Evolutionary conservation across 1,140 invertebrate genomes (phyloP).

Genomic region (Sesamia nonagrioides): DNA sequence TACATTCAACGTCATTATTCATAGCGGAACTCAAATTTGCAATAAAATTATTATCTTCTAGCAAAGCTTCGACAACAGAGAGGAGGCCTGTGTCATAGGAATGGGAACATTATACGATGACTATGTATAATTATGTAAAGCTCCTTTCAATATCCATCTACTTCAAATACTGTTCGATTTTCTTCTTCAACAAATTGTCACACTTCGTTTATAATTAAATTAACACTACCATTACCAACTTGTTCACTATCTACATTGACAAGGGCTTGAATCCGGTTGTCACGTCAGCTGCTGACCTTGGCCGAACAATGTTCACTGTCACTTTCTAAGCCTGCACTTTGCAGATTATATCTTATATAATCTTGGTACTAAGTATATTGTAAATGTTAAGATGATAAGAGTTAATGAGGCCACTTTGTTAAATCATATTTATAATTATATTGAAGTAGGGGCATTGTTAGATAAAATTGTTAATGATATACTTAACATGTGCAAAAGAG

Average conservation of each 20-base stretch:
- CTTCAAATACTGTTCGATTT: background rate
- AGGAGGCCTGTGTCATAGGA: no score
- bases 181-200: background rate
- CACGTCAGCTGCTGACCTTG: slow-evolving; percentile 41
- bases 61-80: no score
- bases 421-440: background rate
- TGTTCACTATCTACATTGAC: slow-evolving; percentile 16
- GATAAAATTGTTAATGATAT: background rate
- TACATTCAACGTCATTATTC: slow-evolving; percentile 1
- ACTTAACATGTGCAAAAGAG: background rate
- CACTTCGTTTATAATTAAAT: background rate
- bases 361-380: background rate
- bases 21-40: background rate
- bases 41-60: no score
- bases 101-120: no score
- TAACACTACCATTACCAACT: slow-evolving; percentile 13
- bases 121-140: background rate
- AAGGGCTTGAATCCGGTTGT: slow-evolving; percentile 44
- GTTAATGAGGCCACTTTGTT: slow-evolving; percentile 1
- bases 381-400: slow-evolving; percentile 12
- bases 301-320: slow-evolving; percentile 41
- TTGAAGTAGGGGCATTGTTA: background rate
- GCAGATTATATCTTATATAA: slow-evolving; percentile 36
- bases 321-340: slow-evolving; percentile 42
- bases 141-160: background rate